phyloP scores from a whole-genome alignment of 2,797 vertebrate genomes.

The Tarsius wallacei region DNA sequence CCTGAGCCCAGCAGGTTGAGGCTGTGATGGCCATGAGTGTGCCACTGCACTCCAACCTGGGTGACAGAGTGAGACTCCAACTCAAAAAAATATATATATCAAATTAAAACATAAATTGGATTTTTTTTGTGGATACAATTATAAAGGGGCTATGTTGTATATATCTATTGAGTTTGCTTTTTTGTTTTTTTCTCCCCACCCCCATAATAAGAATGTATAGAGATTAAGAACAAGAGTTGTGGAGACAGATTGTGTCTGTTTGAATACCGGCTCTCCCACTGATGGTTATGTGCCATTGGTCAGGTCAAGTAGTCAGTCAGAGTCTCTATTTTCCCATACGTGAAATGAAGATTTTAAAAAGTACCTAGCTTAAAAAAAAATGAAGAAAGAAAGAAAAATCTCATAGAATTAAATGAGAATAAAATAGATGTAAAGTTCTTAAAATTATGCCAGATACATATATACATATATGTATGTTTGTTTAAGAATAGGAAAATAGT shows the following conservation, averaged over 20 bases:
- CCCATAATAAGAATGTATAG: neutral
- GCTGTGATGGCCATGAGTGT: neutral
- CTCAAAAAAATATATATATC: neutral
- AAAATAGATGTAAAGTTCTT: neutral
- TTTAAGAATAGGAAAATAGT: too few relatives aligned
- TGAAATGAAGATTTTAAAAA: conserved; percentile 13
- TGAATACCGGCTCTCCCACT: neutral
- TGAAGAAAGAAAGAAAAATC: neutral
- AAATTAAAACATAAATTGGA: neutral
- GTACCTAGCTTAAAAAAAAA: neutral
- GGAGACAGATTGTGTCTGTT: neutral
- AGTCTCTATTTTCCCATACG: neutral
- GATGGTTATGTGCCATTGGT: neutral
- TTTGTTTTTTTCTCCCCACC: neutral
- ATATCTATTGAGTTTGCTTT: neutral
- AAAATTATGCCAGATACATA: neutral
- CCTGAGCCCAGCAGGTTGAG: neutral
- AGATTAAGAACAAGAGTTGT: neutral
- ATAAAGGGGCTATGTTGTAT: neutral
- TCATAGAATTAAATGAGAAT: neutral
- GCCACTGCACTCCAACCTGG: neutral
- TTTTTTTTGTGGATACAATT: neutral
- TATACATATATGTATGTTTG: neutral
- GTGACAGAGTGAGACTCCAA: neutral
- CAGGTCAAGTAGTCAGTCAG: neutral